Base-by-base conservation (phyloP, 2,888 invertebrate genomes). In the Labia minor region DNA sequence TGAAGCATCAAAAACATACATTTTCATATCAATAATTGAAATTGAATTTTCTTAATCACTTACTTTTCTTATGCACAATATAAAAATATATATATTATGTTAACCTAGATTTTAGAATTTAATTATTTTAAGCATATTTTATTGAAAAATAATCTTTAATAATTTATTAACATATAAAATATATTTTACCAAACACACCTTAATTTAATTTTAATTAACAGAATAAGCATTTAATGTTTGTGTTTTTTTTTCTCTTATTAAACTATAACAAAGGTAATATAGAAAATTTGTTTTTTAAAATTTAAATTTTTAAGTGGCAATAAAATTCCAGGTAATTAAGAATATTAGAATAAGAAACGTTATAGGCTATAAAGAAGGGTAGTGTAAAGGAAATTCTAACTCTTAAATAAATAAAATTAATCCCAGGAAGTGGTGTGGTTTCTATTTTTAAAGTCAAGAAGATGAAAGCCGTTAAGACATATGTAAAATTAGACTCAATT, bases 391-490 rank as follows among this genome's bases (percentile, higher is more conserved):
- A 14, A 49, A 49, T 49, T 49, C 49, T 49, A 8, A 49, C 49
- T 49, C 49, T 49, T 49, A 49, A 49, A 49, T 49, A 49, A 49
- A 49, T 49, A 49, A 49, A 49, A 49, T 49, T 49, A 49, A 49
- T 49, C 49, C n/a, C 49, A 49, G 49, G 49, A 49, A 49, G 49
- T 49, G 49, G 49, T 49, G 49, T 4, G 4, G 49, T n/a, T 26
- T 11, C 49, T 49, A 49, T 49, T 49, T 49, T 49, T 49, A 49
- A 49, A 49, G 49, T 2, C 8, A 16, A 49, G 49, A 49, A 49
- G 49, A 49, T 49, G 49, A 49, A 49, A 49, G 49, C 49, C 3
- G n/a, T 4, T 10, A 49, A 49, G 49, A 49, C 49, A 49, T 49
- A 49, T 49, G 49, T 49, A 49, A 49, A 49, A 49, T 49, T 49